These are phyloP conservation scores for Scotopteryx bipunctaria DNA, from an alignment of 2,888 invertebrate species.

Conservation along the genomic window DNA sequence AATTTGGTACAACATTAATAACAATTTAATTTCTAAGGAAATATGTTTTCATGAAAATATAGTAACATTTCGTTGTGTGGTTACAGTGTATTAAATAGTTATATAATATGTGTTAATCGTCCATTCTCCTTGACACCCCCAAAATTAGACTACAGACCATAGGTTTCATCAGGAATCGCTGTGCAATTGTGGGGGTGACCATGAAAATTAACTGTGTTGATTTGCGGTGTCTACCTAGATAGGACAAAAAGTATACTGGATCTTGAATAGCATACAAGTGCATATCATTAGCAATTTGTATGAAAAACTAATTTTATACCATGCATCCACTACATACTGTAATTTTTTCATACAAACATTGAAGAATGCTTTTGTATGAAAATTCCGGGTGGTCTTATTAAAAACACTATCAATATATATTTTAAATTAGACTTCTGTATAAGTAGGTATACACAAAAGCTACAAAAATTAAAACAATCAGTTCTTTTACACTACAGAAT, in stretches of 20 bases:
- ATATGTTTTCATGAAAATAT: conserved; percentile 19
- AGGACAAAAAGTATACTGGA: too few relatives aligned
- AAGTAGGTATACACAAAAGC: background rate
- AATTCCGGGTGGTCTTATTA: background rate
- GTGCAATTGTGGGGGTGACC: too few relatives aligned
- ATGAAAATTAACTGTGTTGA: too few relatives aligned
- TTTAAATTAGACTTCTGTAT: background rate
- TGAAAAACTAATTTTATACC: too few relatives aligned
- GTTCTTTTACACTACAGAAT: conserved; percentile 36
- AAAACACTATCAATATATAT: background rate
- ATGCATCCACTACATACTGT: too few relatives aligned
- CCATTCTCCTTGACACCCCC: too few relatives aligned
- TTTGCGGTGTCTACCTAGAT: too few relatives aligned
- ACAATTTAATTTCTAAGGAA: conserved; percentile 20
- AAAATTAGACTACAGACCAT: too few relatives aligned
- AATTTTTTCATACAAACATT: background rate
- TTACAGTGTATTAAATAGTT: conserved; percentile 2
- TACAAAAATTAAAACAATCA: conserved; percentile 29
- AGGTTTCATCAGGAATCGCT: too few relatives aligned
- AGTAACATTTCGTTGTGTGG: conserved; percentile 25
- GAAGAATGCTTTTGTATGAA: background rate
- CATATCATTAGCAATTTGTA: too few relatives aligned
- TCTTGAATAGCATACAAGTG: too few relatives aligned
- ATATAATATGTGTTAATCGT: too few relatives aligned
- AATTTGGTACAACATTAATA: conserved; percentile 18